Evolutionary conservation across 2,888 invertebrate genomes (phyloP).

Genomic region (Ashinkailepas kermadecensis): DNA sequence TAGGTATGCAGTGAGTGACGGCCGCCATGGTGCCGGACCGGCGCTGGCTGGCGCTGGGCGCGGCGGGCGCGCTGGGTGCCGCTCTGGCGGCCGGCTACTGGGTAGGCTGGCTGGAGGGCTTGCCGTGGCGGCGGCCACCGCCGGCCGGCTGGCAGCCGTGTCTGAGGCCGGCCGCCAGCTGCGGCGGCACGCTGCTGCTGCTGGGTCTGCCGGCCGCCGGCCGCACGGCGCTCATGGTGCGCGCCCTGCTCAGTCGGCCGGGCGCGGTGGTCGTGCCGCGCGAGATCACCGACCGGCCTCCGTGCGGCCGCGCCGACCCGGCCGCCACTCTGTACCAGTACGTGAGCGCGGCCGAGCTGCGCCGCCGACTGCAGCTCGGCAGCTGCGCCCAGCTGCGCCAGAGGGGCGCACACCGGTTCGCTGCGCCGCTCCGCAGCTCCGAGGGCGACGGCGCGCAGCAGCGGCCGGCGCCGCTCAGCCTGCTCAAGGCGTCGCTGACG

Average conservation of each 20-base stretch:
- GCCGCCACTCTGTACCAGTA: not conserved
- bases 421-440: not conserved
- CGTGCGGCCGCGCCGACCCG: not conserved
- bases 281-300: not conserved
- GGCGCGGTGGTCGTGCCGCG: not conserved
- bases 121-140: not conserved
- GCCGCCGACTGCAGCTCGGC: not conserved
- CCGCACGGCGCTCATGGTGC: slow-evolving; percentile 5
- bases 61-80: not conserved
- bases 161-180: not conserved
- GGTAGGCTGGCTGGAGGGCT: not conserved
- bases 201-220: slow-evolving; percentile 1
- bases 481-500: not conserved
- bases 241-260: not conserved
- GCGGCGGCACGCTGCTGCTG: not conserved
- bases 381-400: not conserved
- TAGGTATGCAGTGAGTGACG: too few species aligned
- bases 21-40: not conserved
- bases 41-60: not conserved
- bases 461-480: not conserved
- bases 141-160: not conserved
- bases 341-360: not conserved
- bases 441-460: not conserved
- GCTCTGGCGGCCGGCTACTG: slow-evolving; percentile 5
- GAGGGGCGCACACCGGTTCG: not conserved